Conservation (phyloP, 2,797 vertebrate species). For the Mergus octosetaceus region DNA sequence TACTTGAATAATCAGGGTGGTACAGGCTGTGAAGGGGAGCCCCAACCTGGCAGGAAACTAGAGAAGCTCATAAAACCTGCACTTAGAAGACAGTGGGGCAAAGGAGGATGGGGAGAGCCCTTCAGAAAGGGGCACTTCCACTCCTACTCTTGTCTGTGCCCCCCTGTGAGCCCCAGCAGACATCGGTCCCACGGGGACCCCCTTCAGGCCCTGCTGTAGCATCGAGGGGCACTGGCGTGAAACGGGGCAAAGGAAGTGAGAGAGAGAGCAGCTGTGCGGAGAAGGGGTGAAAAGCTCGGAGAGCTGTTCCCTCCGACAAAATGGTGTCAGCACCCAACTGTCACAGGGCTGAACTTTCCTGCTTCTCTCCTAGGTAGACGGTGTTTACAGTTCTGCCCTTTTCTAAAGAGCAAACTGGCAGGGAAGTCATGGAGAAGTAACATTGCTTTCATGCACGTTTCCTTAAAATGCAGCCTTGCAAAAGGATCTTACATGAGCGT, state of each 20-base stretch:
- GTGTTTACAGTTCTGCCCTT: not conserved
- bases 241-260: fast-evolving
- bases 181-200: not conserved
- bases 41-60: not conserved
- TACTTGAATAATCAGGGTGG: not conserved
- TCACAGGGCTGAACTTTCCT: not conserved
- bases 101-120: not conserved
- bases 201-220: not conserved
- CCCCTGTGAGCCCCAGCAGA: not conserved
- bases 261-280: not conserved
- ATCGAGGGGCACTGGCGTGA: fast-evolving
- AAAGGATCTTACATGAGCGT: not conserved
- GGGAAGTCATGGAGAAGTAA: not conserved
- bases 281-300: not conserved
- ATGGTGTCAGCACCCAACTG: not conserved
- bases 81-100: not conserved
- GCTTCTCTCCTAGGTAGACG: not conserved
- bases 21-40: not conserved
- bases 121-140: fast-evolving
- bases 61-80: fast-evolving
- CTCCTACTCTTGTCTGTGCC: not conserved
- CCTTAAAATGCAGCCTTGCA: not conserved
- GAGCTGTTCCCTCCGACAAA: not conserved
- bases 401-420: not conserved
- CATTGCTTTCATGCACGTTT: not conserved